These are phyloP conservation scores for Catamblyrhynchus diadema DNA, from an alignment of 2,797 vertebrate species.

Conservation along the genomic window DNA sequence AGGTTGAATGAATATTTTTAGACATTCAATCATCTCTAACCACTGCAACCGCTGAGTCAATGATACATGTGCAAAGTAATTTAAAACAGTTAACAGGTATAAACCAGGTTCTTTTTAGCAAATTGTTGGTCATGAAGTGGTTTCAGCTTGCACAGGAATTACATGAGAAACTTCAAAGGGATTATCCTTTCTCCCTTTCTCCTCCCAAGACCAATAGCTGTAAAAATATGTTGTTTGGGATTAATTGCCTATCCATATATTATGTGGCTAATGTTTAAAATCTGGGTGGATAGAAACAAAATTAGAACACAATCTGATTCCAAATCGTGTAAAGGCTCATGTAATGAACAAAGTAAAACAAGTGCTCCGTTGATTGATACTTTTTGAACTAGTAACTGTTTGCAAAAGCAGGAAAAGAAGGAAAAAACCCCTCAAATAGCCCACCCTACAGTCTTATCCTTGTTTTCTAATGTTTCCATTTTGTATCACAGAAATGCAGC, in stretches of 20 bases:
- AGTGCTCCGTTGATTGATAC: background rate
- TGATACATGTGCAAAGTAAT: slow-evolving; percentile 2
- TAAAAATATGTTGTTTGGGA: background rate
- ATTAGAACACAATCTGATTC: background rate
- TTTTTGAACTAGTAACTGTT: background rate
- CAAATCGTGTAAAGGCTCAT: background rate
- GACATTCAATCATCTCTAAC: background rate
- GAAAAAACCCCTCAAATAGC: too few species aligned
- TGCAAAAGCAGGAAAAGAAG: background rate
- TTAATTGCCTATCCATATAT: background rate
- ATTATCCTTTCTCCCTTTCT: background rate
- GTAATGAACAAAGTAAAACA: background rate
- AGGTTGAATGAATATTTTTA: slow-evolving; percentile 15
- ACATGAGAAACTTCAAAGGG: slow-evolving; percentile 8
- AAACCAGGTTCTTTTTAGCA: slow-evolving; percentile 2
- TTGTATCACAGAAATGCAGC: background rate
- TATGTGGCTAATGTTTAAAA: background rate
- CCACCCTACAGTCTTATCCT: background rate
- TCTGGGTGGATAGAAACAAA: background rate
- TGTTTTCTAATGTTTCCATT: background rate
- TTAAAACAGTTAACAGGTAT: slow-evolving; percentile 41
- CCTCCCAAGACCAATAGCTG: background rate
- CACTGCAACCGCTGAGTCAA: background rate
- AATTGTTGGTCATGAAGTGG: background rate
- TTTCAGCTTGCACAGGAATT: background rate